Evolutionary conservation across 2,113 vertebrate genomes (phyloP).

Genomic region (Entomyzon cyanotis): DNA sequence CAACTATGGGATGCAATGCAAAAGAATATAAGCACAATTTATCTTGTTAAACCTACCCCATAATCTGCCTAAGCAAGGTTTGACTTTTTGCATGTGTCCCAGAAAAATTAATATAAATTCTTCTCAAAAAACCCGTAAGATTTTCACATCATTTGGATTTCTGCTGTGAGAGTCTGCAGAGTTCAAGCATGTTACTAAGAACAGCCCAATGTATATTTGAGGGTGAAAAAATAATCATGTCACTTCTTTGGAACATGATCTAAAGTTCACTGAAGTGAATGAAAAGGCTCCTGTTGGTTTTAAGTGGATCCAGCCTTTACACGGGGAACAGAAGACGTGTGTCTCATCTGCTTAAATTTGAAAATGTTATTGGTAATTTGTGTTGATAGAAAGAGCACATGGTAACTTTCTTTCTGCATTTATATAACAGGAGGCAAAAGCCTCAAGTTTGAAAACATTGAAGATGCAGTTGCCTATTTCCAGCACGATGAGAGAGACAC

Average conservation of each 20-base stretch:
- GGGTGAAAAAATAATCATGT: conserved; percentile 64
- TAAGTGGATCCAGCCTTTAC: conserved; percentile 39
- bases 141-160: not conserved
- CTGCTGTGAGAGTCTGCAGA: not conserved
- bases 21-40: not conserved
- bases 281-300: conserved; percentile 55
- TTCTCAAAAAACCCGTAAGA: not conserved
- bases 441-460: conserved; percentile 77
- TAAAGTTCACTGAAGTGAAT: conserved; percentile 53
- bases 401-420: conserved; percentile 65
- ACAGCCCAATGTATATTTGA: conserved; percentile 31
- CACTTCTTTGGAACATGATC: conserved; percentile 52
- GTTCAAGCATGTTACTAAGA: conserved; percentile 49
- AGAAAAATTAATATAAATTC: not conserved
- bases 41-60: not conserved
- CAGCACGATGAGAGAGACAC: conserved; percentile 78
- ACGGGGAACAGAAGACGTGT: conserved; percentile 69
- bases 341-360: conserved; percentile 66
- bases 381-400: conserved; percentile 77
- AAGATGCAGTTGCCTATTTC: conserved; percentile 69
- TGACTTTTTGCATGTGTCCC: not conserved
- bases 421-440: conserved; percentile 77
- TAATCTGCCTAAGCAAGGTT: not conserved
- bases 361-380: conserved; percentile 76
- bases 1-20: not conserved